Evolutionary conservation across 2,797 vertebrate genomes (phyloP).

Genomic region (Nyctalus aviator): DNA sequence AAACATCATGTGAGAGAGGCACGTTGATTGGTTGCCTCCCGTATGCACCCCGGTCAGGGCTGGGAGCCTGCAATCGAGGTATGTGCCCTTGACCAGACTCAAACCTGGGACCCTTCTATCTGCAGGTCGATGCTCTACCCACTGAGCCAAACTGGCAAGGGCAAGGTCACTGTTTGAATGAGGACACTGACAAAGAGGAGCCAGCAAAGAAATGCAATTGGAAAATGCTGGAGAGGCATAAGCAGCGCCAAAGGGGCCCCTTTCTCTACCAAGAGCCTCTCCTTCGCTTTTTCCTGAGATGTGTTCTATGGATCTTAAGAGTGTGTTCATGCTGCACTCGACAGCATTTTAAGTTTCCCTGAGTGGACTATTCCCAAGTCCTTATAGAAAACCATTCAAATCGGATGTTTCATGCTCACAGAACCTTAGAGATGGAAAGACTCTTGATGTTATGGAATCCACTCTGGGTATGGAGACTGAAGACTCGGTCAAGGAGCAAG

Average conservation of each 20-base stretch:
- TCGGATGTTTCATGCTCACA: not conserved
- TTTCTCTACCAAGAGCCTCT: not conserved
- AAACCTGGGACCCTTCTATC: no score
- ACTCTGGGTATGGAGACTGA: not conserved
- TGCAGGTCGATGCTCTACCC: no score
- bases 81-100: no score
- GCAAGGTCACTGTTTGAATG: not conserved
- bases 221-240: not conserved
- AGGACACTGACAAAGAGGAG: not conserved
- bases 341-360: not conserved
- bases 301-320: not conserved
- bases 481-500: not conserved
- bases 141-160: no score
- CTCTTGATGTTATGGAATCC: not conserved
- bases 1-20: no score
- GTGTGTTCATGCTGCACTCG: rapidly evolving
- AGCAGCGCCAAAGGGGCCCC: no score
- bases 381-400: not conserved
- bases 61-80: no score
- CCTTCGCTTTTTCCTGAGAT: not conserved
- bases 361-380: not conserved
- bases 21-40: no score
- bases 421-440: not conserved
- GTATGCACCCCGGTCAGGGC: no score
- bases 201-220: not conserved